Conservation (phyloP, 2,113 vertebrate genomes). For the Shinisaurus crocodilurus region DNA sequence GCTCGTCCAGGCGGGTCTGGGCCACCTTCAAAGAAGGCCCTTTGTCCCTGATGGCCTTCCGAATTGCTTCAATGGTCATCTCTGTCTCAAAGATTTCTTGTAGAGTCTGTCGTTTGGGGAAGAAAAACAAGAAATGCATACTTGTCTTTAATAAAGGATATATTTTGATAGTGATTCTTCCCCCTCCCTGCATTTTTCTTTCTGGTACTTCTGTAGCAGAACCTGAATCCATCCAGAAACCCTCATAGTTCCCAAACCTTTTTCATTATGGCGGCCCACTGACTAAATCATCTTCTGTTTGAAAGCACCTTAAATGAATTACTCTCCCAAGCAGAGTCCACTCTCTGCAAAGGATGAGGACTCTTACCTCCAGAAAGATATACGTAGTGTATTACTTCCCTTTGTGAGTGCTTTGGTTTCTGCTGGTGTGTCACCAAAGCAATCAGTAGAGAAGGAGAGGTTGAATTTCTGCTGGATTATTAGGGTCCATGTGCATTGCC, state of each 20-base stretch:
- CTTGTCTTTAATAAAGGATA: neutral
- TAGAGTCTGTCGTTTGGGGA: constrained; percentile 77
- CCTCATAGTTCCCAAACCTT: neutral
- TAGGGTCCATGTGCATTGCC: neutral
- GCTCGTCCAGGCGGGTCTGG: constrained; percentile 91
- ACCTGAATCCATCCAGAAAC: neutral
- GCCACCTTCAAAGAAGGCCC: constrained; percentile 87
- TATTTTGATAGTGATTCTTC: neutral
- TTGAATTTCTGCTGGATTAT: neutral
- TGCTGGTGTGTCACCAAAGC: neutral
- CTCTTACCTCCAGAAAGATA: neutral
- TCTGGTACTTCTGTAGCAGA: neutral
- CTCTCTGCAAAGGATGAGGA: neutral
- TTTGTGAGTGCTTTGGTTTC: neutral
- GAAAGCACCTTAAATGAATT: neutral
- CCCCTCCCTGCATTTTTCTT: too few relatives aligned
- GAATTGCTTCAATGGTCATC: constrained; percentile 86
- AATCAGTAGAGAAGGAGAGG: too few relatives aligned
- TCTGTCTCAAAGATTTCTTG: constrained; percentile 93
- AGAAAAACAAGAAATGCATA: neutral
- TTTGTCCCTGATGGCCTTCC: constrained; percentile 88
- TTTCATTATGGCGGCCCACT: neutral
- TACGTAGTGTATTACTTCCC: neutral
- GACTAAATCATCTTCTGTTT: neutral
- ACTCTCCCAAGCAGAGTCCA: neutral